Base-by-base conservation (phyloP, 2,888 invertebrate genomes). In the Heliconius erato region DNA sequence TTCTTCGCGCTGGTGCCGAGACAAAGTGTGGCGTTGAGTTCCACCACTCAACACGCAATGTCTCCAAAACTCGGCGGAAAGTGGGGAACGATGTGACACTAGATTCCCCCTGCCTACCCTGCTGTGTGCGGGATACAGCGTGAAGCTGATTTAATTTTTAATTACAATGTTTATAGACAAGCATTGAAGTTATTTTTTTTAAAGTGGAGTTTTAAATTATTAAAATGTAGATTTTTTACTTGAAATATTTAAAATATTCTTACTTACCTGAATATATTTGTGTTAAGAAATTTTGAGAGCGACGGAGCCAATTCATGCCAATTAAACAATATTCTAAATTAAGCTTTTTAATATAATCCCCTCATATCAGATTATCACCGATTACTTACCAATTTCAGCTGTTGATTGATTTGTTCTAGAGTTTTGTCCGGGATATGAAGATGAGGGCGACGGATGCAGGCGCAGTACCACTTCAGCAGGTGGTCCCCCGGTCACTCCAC, bases 381-480 rank as follows among this genome's bases (percentile, higher is more conserved):
- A 44, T 44, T 9, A 26, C 81, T 81, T 49, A 81, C 81, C 81
- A 72, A 81, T 90, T 88, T 94, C 94, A 87, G 92, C 88, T 87
- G 93, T 85, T 26, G 87, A 87, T 16, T 86, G 79, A 74, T 88
- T 88, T 49, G 84, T 85, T 44, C 83, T 86, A 16, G 79, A 74
- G 23, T 83, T 86, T 14, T 84, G 79, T 19, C 87, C 79, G 90
- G 91, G 84, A 88, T 87, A 86, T 85, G 11, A 89, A 84, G 26
- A 92, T 90, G 84, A 87, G 0, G 92, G 89, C 0, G 91, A 86
- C 0, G 94, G 96, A 80, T 95, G 96, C 19, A 95, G 86, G 28
- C 96, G 87, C 12, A 96, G 87, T 40, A 95, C 93, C 80, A 96
- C 95, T 85, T 96, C 95, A 3, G 96, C 95, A 0, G 94, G 94